Conservation (phyloP, 1,140 invertebrate species). For the Drosophila melanogaster region Release_6_plus_ISO1_MT NT_033777.3:19038501-19039000, state of each 20-base stretch:
- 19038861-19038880: slow-evolving; percentile 25
- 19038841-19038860: slow-evolving; percentile 21
- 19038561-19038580: slow-evolving; percentile 10
- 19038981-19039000: slow-evolving; percentile 77
- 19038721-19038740: slow-evolving; percentile 40
- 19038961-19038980: slow-evolving; percentile 51
- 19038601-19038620: slow-evolving; percentile 12
- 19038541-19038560: slow-evolving; percentile 46
- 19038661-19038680: slow-evolving; percentile 56
- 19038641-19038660: slow-evolving; percentile 59
- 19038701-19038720: slow-evolving; percentile 64
- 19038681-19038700: slow-evolving; percentile 67
- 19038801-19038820: slow-evolving; percentile 18
- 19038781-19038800: neutral
- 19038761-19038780: slow-evolving; percentile 27
- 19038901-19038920: slow-evolving; percentile 26
- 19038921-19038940: slow-evolving; percentile 50
- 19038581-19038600: slow-evolving; percentile 39
- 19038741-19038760: slow-evolving; percentile 29
- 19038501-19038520: slow-evolving; percentile 52
- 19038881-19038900: slow-evolving; percentile 58
- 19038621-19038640: slow-evolving; percentile 64
- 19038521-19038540: slow-evolving; percentile 44
- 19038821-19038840: slow-evolving; percentile 53
- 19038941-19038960: slow-evolving; percentile 51